Percentiles rank a stretch among this genome's conserved stretches.
Conservation (phyloP, 2,797 vertebrate genomes). For the Setipinna tenuifilis region DNA sequence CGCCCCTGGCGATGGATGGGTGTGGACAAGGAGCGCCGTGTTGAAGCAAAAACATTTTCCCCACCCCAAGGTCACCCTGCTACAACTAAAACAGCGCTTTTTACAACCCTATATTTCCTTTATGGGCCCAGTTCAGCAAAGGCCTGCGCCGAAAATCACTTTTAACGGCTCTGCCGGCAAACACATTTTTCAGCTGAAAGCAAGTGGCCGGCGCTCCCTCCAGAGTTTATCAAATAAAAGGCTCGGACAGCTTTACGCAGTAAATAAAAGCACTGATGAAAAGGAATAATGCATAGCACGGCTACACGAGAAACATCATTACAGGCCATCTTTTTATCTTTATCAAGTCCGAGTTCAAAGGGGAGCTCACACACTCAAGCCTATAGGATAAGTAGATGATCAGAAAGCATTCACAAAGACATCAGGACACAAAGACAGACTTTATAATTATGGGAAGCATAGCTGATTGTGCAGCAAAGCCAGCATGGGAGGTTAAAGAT, state of each 20-base stretch:
- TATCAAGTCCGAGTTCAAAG: neutral
- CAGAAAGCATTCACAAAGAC: too few species aligned
- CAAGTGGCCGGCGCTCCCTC: conserved; percentile 30
- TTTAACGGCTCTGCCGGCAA: conserved; percentile 48
- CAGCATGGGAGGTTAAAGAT: too few species aligned
- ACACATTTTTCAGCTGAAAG: conserved; percentile 39
- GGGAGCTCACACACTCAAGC: neutral
- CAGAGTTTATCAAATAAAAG: conserved; percentile 48
- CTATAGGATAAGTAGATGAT: neutral
- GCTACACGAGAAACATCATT: neutral
- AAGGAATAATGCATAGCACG: neutral
- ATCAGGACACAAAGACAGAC: too few species aligned
- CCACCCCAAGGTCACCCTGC: conserved; percentile 63
- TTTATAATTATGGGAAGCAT: too few species aligned
- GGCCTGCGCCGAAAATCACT: conserved; percentile 44
- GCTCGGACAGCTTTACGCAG: conserved; percentile 37
- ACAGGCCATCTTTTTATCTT: neutral
- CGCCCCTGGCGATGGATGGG: conserved; percentile 59
- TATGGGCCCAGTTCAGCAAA: conserved; percentile 53
- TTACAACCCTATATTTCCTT: conserved; percentile 52
- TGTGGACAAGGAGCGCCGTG: conserved; percentile 49
- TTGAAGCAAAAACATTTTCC: conserved; percentile 57
- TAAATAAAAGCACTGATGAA: conserved; percentile 3
- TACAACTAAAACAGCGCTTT: conserved; percentile 52
- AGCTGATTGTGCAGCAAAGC: too few species aligned